A percentile compares a stretch with the other conserved stretches of the same genome.
Evolutionary conservation across 2,797 vertebrate species (phyloP).

Genomic region (Halcyon smyrnensis): DNA sequence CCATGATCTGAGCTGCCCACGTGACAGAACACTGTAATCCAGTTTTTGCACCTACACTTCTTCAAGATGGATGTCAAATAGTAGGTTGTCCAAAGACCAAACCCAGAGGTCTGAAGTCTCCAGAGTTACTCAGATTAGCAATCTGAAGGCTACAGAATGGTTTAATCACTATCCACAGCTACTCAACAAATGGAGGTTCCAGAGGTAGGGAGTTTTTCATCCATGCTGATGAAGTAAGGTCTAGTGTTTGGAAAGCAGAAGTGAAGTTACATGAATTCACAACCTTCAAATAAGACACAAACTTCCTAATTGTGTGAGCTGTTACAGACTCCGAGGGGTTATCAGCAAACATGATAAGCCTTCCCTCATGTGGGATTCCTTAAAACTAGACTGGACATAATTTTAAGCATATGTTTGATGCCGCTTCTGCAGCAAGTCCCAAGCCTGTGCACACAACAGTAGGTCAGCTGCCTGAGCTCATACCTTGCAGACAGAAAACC

Average conservation of each 20-base stretch:
- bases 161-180: background rate
- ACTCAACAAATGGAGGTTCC: background rate
- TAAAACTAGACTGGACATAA: background rate
- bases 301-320: background rate
- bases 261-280: background rate
- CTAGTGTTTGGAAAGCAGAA: background rate
- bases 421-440: background rate
- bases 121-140: background rate
- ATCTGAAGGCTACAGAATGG: background rate
- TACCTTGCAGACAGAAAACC: too few species aligned
- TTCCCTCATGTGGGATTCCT: background rate
- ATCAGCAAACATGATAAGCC: background rate
- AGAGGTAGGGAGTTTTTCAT: background rate
- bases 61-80: background rate
- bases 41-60: background rate
- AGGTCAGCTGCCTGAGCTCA: background rate
- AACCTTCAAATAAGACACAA: background rate
- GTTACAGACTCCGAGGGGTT: background rate
- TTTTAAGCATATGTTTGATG: background rate
- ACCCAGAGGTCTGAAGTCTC: background rate
- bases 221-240: background rate
- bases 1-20: background rate
- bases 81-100: background rate
- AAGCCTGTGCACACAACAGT: accelerated
- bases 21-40: background rate